Base-by-base conservation (phyloP, 2,113 vertebrate species). In the Solea solea region DNA sequence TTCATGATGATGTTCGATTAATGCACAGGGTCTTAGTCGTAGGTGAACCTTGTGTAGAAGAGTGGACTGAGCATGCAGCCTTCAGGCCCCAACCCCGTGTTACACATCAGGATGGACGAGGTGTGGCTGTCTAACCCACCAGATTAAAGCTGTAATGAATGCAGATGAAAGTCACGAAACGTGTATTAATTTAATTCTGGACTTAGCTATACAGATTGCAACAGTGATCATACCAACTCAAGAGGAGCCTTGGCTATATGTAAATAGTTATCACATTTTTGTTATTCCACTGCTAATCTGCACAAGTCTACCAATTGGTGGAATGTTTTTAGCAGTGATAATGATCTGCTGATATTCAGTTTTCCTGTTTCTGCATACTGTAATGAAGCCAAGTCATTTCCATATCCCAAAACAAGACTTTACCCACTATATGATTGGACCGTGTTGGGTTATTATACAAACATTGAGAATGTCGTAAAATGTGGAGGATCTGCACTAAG, bases 231-330 rank as follows among this genome's bases (percentile, higher is more conserved):
- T 57, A 28, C 15, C 48, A 48, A 9, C 45, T 52, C 44, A 53
- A 42, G 42, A 59, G n/a, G 45, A 13, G 21, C 21, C 21, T 21
- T 21, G 21, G 21, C 21, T 52, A 9, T 16, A 51, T 45, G 27
- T 41, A 59, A 67, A 68, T 42, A 67, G 52, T 41, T 52, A 45
- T 21, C 21, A 21, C 21, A 21, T 21, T 42, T 59, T 14, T 56
- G 7, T 72, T 60, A 69, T 53, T 59, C 53, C 5, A 4, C 16
- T 60, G 34, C 49, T 73, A 69, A 82, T 64, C 46, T 64, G 49
- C 54, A 14, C 9, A 44, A 7, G 44, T 42, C 45, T 13, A 13
- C 56, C 51, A 74, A 56, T 61, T 27, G 0, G 5, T 52, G 27
- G 13, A 62, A 46, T 34, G 49, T 64, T 48, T 45, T 62, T 49